Percentiles rank a stretch among this genome's conserved stretches.
phyloP scores from a whole-genome alignment of 1,140 invertebrate genomes.

The Cyphomyrmex costatus region DNA sequence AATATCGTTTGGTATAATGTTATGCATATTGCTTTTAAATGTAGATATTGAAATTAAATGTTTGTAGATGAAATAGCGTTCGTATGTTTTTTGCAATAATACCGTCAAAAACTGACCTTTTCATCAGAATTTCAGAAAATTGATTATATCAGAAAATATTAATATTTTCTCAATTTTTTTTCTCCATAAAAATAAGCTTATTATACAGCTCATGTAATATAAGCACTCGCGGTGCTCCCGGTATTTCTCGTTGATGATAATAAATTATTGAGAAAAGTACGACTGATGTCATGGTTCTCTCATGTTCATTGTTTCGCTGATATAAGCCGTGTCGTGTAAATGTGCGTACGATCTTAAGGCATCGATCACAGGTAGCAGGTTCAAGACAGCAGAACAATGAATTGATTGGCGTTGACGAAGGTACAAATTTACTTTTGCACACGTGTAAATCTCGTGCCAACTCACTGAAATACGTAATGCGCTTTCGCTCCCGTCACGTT shows the following conservation, averaged over 20 bases:
- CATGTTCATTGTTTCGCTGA: not conserved
- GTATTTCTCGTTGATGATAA: conserved; percentile 13
- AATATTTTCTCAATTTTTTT: not conserved
- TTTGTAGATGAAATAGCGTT: not conserved
- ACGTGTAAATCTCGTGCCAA: not conserved
- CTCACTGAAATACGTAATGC: not conserved
- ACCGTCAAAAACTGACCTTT: not conserved
- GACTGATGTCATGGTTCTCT: conserved; percentile 23
- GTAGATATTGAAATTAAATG: not conserved
- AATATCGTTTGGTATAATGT: not conserved
- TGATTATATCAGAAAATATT: not conserved
- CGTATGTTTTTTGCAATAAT: not conserved
- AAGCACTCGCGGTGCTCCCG: not conserved
- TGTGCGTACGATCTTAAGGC: not conserved
- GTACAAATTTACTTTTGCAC: conserved; percentile 29
- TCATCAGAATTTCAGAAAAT: not conserved
- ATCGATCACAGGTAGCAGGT: conserved; percentile 40
- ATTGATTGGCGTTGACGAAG: conserved; percentile 51
- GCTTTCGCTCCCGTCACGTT: not conserved
- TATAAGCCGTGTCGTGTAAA: conserved; percentile 32
- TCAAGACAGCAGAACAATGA: conserved; percentile 12
- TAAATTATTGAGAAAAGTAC: conserved; percentile 11
- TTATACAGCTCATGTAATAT: not conserved
- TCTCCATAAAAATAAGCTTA: not conserved
- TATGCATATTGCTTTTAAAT: not conserved